Base-by-base conservation (phyloP, 1,140 invertebrate genomes). In the Macrocentrus cingulum region DNA sequence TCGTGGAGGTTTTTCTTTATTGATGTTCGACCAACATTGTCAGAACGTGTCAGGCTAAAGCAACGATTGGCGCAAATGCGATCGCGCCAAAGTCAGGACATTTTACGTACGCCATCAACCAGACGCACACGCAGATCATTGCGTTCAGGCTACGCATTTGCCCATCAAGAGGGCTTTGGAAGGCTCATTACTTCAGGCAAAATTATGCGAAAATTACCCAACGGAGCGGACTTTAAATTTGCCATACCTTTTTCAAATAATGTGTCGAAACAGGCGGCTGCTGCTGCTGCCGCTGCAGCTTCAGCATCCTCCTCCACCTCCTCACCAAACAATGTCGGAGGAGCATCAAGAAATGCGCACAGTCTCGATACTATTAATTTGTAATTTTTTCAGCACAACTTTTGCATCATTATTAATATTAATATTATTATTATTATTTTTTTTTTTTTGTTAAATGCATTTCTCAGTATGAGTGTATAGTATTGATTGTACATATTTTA, bases 101-200 rank as follows among this genome's bases (percentile, higher is more conserved):
- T 91, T 32, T 80, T 91, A 19, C 85, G 92, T 58, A 92, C 93
- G 46, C 90, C 92, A 1, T 94, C 92, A 8, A 88, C 94, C 0
- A 84, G 93, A 56, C 84, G 93, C 63, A 90, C 89, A 44, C 83
- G 94, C 19, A 87, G 94, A 49, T 97, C 94, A 2, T 84, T 98
- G 37, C 88, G 97, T 11, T 98, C 95, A 0, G 97, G 97, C 32
- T 99, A 99, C 77, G 97, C 97, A 1, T 99, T 99, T 81, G 94
- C 97, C 23, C 97, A 99, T 81, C 84, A 90, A 73, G 93, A 97
- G 83, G 96, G 97, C 66, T 99, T 99, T 81, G 97, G 97, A 34
- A 85, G 95, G 6, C 87, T 99, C 18, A 99, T 99, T 69, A 98
- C 95, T 3, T 97, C 94, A 32, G 97, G 97, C 34, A 97, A 97